Base-by-base conservation (phyloP, 2,888 invertebrate genomes). In the Octodonta nipae region DNA sequence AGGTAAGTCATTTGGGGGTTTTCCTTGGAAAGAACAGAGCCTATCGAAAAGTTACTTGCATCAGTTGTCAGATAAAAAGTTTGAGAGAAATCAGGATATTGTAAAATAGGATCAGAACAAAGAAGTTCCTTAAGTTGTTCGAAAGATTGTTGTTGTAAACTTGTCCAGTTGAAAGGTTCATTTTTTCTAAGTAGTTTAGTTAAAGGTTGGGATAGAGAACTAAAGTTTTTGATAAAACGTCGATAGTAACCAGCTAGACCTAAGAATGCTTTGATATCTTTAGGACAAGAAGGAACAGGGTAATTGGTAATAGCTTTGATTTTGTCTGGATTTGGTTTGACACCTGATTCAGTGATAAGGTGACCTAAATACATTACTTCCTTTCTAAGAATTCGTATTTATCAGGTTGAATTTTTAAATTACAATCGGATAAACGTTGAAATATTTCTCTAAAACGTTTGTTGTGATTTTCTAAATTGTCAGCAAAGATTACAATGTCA, bases 41-140 rank as follows among this genome's bases (percentile, higher is more conserved):
- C 39, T 14, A 39, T 39, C 1, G 50, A 49, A 22, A 40, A 41
- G 25, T 56, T 47, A 12, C 46, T 49, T 0, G 58, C 60, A 35
- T 60, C 60, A 1, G 58, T 56, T 1, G 49, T 47, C 7, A 55
- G 24, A 12, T 44, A 34, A 34, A 56, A 58, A 6, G n/a, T 30
- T 44, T 50, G 42, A 33, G 25, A 24, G 15, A 37, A 52, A 40
- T 55, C 46, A 5, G 54, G 53, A 32, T 51, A 52, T 37, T 50
- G 41, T 10, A 48, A 33, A 10, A 50, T 8, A 10, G 41, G 42
- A 13, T 37, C 31, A 1, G 31, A 30, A 12, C 22, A 32, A 14
- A 45, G 34, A 17, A 37, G 28, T 12, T 26, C 15, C 37, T 42
- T 45, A 5, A 49, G 33, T n/a, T 20, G 33, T 33, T 46, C 44